Evolutionary conservation across 2,797 vertebrate species (phyloP), one percentile per base, ranked within the genome.

Genomic region (Sphaeramia orbicularis): DNA sequence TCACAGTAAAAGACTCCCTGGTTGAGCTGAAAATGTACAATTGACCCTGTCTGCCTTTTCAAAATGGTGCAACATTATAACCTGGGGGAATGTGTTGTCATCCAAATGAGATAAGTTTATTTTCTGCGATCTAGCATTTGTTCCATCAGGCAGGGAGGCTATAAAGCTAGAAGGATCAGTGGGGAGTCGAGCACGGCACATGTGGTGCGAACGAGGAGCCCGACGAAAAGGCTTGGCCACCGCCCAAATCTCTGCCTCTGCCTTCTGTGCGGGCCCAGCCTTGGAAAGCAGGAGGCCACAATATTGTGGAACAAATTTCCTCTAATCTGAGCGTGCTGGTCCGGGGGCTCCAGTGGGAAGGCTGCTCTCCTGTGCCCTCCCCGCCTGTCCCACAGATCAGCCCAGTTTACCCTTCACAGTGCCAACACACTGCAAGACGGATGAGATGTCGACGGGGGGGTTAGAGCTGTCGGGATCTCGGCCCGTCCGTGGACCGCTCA

Each of bases 81-180:
- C 95, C 94, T 93, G 95, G 92, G 95, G 96, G 94, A 94, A 94
- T 88, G 91, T 94, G 95, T 96, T 97, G 96, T 96, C 95, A 96
- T 95, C 94, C 92, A 96, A 97, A 98, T 96, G 94, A 96, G 95
- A 97, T 95, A 96, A 96, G 96, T 97, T 97, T 97, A 97, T 97
- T 97, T 96, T 95, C 94, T 90, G 93, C 93, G 87, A 91, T 87
- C 87, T 93, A 93, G 94, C 96, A 96, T 97, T 97, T 96, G 95
- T 96, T 96, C 94, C 94, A 95, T 96, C 95, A 96, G 95, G 95
- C 95, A 88, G 96, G 95, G 94, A 94, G 94, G 90, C 90, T 93
- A 93, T 95, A 94, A 95, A 95, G 93, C 94, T 89, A 67, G 92
- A 91, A 91, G 92, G 92, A 95, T 86, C 95, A 94, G 95, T 92